Conservation (phyloP, 2,888 invertebrate species). For the Zootermopsis nevadensis region DNA sequence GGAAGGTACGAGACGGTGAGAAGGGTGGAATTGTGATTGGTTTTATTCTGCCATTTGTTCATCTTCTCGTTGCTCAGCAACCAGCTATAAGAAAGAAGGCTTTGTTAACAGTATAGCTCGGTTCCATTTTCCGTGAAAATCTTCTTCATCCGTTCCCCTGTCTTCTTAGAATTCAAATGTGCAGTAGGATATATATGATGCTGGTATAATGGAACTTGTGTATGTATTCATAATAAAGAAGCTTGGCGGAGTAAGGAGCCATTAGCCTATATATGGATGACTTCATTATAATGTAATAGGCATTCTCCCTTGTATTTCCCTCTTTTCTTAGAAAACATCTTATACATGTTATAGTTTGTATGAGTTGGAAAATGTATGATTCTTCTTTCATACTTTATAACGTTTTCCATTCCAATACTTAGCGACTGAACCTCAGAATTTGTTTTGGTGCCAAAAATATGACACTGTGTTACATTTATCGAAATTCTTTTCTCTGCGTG, state of each 20-base stretch:
- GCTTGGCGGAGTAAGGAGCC: not conserved
- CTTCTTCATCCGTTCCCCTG: not conserved
- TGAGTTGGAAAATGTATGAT: not conserved
- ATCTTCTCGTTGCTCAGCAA: not conserved
- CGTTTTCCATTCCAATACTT: not conserved
- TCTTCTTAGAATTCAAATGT: not conserved
- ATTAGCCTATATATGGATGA: constrained; percentile 14
- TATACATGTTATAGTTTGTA: not conserved
- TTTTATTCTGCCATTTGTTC: constrained; percentile 18
- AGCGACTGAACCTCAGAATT: not conserved
- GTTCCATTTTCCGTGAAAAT: constrained; percentile 21
- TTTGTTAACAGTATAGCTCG: not conserved
- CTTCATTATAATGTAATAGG: constrained; percentile 25
- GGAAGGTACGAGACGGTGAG: not conserved
- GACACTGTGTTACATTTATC: not conserved
- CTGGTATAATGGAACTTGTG: not conserved
- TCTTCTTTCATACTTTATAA: not conserved
- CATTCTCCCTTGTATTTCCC: not conserved
- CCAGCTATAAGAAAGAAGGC: constrained; percentile 1
- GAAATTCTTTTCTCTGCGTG: not conserved
- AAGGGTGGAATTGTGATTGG: not conserved
- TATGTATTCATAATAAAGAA: not conserved
- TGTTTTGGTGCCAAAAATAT: not conserved
- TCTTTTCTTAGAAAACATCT: not conserved
- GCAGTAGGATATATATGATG: not conserved